phyloP scores from a whole-genome alignment of 1,140 invertebrate genomes.

The Archivesica marissinica region DNA sequence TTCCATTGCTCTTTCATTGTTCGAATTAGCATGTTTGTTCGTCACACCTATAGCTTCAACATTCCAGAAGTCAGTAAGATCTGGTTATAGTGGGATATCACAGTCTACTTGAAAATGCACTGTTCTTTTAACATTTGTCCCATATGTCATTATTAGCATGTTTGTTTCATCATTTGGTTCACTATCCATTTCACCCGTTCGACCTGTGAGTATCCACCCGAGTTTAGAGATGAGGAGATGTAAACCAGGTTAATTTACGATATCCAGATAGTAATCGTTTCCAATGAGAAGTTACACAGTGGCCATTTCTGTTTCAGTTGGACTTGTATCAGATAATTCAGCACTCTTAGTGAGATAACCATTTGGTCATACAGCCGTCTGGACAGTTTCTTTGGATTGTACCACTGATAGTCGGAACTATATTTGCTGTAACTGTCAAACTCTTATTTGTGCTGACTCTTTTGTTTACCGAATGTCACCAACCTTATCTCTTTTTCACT shows the following conservation, averaged over 20 bases:
- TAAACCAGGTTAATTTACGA: background rate
- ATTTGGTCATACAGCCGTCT: background rate
- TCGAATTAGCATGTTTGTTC: slow-evolving; percentile 20
- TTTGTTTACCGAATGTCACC: too few relatives aligned
- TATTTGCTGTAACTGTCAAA: slow-evolving; percentile 29
- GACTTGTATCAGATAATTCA: background rate
- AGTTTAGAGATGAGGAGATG: background rate
- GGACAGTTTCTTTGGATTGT: background rate
- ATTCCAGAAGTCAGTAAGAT: slow-evolving; percentile 48
- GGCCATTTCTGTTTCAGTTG: background rate
- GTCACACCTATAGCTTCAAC: slow-evolving; percentile 45
- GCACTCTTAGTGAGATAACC: slow-evolving; percentile 19
- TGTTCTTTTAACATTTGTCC: background rate
- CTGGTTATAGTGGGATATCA: background rate
- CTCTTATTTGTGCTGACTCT: too few relatives aligned
- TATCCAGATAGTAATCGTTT: slow-evolving; percentile 39
- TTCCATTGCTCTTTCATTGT: slow-evolving; percentile 23
- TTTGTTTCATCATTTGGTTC: background rate
- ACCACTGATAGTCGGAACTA: slow-evolving; percentile 19
- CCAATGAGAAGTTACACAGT: slow-evolving; percentile 2
- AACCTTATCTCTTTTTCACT: too few relatives aligned
- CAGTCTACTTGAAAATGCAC: background rate
- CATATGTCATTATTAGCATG: slow-evolving; percentile 23
- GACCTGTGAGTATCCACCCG: slow-evolving; percentile 6
- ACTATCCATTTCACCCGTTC: background rate